Evolutionary conservation across 2,113 vertebrate species (phyloP), one percentile per base, ranked within the genome.

Genomic region (Salvelinus namaycush): DNA sequence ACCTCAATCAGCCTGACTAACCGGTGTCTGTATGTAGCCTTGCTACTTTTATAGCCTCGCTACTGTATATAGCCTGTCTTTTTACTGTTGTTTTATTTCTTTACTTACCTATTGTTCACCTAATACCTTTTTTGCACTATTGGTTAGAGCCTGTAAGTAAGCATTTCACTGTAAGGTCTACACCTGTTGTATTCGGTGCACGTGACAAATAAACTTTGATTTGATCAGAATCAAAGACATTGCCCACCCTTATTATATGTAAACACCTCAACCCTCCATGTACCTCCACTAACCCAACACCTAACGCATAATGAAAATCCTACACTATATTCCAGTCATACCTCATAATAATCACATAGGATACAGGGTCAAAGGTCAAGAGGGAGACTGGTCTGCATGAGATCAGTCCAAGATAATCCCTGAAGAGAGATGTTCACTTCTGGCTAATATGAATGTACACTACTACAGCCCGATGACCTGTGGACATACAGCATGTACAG

Each of bases 301-400:
- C 54, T 20, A 57, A 18, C 4, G 16, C 54, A 20, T 57, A 57
- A 20, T 57, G 39, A 44, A 44, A 44, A 3, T 44, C 39, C 39
- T 11, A 44, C 39, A 44, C 8, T 11, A 57, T 57, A 7, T 57
- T 57, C 54, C 3, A 57, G 54, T 57, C 54, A 57, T 57, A 20
- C 20, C 6, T 18, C 54, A 6, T 14, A 57, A 57, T 20, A 57
- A 57, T 57, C 54, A 57, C 14, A 57, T 14, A 20, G 54, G 9
- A 71, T 70, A 59, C 70, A 59, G 69, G 73, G 73, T 84, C 59
- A 24, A 66, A 44, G 16, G 4, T 68, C 6, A 22, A 22, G n/a
- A 44, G 39, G 39, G 39, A 44, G n/a, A 64, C 14, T 57, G 18
- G 54, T 8, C 16, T 20, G 6, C 18, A 57, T 57, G n/a, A 24